These are phyloP conservation scores for Clitarchus hookeri DNA, from an alignment of 2,888 invertebrate species.

Conservation along the genomic window DNA sequence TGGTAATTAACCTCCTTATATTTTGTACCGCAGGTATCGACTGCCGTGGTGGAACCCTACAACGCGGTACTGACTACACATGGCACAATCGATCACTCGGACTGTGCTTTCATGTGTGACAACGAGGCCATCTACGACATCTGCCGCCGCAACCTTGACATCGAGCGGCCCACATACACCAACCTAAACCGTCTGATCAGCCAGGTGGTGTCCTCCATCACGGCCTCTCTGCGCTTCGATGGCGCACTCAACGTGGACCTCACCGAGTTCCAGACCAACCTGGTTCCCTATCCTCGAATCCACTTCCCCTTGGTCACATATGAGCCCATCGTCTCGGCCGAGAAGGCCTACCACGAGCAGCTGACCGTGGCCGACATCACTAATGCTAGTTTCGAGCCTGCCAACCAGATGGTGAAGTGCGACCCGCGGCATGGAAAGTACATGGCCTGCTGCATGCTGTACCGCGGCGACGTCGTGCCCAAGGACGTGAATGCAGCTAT, in stretches of 20 bases:
- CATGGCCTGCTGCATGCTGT: slow-evolving; percentile 94
- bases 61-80: slow-evolving; percentile 65
- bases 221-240: slow-evolving; percentile 64
- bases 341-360: slow-evolving; percentile 94
- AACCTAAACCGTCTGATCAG: slow-evolving; percentile 66
- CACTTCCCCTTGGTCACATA: slow-evolving; percentile 64
- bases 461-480: slow-evolving; percentile 52
- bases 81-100: slow-evolving; percentile 66
- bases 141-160: slow-evolving; percentile 64
- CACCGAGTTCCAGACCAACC: slow-evolving; percentile 65
- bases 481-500: slow-evolving; percentile 52
- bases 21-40: slow-evolving; percentile 44
- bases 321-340: slow-evolving; percentile 69
- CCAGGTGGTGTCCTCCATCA: slow-evolving; percentile 63
- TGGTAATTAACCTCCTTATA: too few species aligned
- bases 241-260: slow-evolving; percentile 66
- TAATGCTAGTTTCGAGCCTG: slow-evolving; percentile 94
- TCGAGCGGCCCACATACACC: slow-evolving; percentile 64
- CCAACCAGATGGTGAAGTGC: slow-evolving; percentile 95
- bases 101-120: slow-evolving; percentile 66
- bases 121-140: slow-evolving; percentile 61
- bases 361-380: slow-evolving; percentile 91
- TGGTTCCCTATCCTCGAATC: slow-evolving; percentile 67
- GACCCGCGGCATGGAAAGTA: slow-evolving; percentile 92
- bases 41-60: slow-evolving; percentile 60